Conservation (phyloP, 2,888 invertebrate genomes). For the Drosophila sordidapex region DNA sequence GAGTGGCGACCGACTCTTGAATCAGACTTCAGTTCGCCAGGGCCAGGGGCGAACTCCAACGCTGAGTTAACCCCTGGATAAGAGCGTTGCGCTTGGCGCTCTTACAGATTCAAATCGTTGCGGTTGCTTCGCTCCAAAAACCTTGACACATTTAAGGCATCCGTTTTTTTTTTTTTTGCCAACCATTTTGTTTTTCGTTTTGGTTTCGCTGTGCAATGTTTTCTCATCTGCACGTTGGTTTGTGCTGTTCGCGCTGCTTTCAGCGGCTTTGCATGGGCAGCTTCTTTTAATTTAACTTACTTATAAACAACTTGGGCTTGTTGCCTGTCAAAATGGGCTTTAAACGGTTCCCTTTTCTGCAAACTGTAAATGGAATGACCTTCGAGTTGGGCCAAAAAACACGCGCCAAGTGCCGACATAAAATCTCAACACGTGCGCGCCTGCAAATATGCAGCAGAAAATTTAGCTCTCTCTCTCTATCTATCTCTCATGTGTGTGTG, state of each 20-base stretch:
- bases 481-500: slow-evolving; percentile 14
- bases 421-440: slow-evolving; percentile 67
- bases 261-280: slow-evolving; percentile 57
- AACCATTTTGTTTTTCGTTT: slow-evolving; percentile 15
- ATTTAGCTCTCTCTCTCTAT: slow-evolving; percentile 3
- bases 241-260: slow-evolving; percentile 49
- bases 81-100: slow-evolving; percentile 34
- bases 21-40: slow-evolving; percentile 30
- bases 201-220: slow-evolving; percentile 10
- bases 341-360: slow-evolving; percentile 48
- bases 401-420: slow-evolving; percentile 50
- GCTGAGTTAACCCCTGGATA: slow-evolving; percentile 65
- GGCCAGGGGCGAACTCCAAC: slow-evolving; percentile 40
- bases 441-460: slow-evolving; percentile 54
- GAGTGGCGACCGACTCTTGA: slow-evolving; percentile 44
- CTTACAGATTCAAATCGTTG: slow-evolving; percentile 63
- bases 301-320: slow-evolving; percentile 62
- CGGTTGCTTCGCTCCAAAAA: slow-evolving; percentile 33
- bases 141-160: slow-evolving; percentile 70
- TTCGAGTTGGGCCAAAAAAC: slow-evolving; percentile 59
- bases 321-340: slow-evolving; percentile 54
- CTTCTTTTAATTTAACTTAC: slow-evolving; percentile 73
- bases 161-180: slow-evolving; percentile 29
- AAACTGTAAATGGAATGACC: slow-evolving; percentile 63
- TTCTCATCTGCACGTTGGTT: slow-evolving; percentile 35